Percentiles rank a stretch among this genome's conserved stretches.
Conservation (phyloP, 2,888 invertebrate genomes). For the Embidobia sp. region DNA sequence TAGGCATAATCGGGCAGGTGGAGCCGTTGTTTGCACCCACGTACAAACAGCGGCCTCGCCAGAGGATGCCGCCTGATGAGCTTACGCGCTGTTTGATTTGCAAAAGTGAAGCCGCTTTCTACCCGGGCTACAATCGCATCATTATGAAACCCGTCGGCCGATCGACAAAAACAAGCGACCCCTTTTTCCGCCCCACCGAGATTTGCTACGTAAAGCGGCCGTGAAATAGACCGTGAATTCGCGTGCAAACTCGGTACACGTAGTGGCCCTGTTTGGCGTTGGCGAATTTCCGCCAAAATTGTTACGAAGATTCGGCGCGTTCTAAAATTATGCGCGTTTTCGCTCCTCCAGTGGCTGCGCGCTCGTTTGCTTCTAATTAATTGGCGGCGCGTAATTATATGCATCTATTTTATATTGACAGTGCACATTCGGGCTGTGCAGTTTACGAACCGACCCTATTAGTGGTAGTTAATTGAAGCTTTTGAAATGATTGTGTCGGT, state of each 20-base stretch:
- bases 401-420: slow-evolving; percentile 31
- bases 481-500: slow-evolving; percentile 38
- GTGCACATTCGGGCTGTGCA: slow-evolving; percentile 1
- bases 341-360: too few relatives aligned
- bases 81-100: slow-evolving; percentile 75
- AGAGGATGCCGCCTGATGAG: slow-evolving; percentile 68
- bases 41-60: slow-evolving; percentile 73
- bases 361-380: slow-evolving; percentile 11
- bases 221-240: neutral
- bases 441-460: slow-evolving; percentile 11
- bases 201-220: slow-evolving; percentile 8
- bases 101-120: slow-evolving; percentile 73
- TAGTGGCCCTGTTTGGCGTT: too few relatives aligned
- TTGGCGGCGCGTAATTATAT: slow-evolving; percentile 17
- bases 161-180: slow-evolving; percentile 51
- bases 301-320: too few relatives aligned
- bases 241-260: neutral
- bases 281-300: neutral
- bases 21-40: slow-evolving; percentile 74
- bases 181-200: slow-evolving; percentile 16
- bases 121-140: slow-evolving; percentile 48
- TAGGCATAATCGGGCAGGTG: slow-evolving; percentile 72
- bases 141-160: slow-evolving; percentile 56
- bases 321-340: too few relatives aligned
- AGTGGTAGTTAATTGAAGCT: slow-evolving; percentile 53